Conservation (phyloP, 1,140 invertebrate genomes). For the Ridgeia piscesae region DNA sequence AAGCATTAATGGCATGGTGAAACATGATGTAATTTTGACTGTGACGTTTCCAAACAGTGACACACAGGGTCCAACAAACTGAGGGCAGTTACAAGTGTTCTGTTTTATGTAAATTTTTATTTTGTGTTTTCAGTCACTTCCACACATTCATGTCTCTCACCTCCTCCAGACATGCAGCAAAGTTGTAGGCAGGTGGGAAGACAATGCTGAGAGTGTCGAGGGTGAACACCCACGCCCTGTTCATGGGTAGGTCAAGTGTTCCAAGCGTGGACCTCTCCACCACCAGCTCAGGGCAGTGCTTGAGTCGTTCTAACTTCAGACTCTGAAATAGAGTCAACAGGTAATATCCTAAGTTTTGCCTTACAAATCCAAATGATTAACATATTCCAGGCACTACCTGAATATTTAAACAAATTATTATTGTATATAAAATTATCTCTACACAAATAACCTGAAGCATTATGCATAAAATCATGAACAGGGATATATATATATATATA, state of each 20-base stretch:
- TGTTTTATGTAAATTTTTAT: too few species aligned
- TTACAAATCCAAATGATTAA: not conserved
- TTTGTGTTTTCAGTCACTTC: not conserved
- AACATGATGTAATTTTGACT: too few species aligned
- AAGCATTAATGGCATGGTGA: too few species aligned
- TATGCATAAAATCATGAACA: too few species aligned
- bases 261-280: conserved; percentile 36
- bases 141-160: conserved; percentile 56
- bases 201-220: conserved; percentile 73
- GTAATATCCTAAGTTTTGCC: not conserved
- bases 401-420: too few species aligned
- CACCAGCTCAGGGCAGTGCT: conserved; percentile 34
- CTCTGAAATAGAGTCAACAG: conserved; percentile 23
- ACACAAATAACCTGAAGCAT: too few species aligned
- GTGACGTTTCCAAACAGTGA: too few species aligned
- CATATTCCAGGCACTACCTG: too few species aligned
- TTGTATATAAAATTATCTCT: too few species aligned
- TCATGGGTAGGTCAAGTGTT: conserved; percentile 34
- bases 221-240: conserved; percentile 61
- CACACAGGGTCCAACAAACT: too few species aligned
- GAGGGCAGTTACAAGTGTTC: too few species aligned
- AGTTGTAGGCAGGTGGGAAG: conserved; percentile 92
- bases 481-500: too few species aligned
- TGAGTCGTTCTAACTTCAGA: conserved; percentile 24
- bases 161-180: conserved; percentile 90